Percentiles rank a stretch among this genome's conserved stretches.
Evolutionary conservation across 2,113 vertebrate species (phyloP).

Genomic region (Triplophysa tibetana): DNA sequence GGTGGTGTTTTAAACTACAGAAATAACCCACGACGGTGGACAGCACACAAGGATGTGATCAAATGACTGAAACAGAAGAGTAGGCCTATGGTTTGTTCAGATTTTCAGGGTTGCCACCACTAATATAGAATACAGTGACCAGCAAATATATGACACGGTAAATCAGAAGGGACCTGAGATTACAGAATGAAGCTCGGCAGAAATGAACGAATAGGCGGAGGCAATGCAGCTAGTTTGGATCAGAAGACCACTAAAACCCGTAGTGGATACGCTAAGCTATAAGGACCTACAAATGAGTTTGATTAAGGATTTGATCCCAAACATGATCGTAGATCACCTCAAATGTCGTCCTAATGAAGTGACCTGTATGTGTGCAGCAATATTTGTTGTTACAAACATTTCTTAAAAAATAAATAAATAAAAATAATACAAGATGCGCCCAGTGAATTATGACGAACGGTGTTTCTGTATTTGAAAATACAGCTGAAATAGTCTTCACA

Average conservation of each 20-base stretch:
- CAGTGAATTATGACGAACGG: slow-evolving; percentile 18
- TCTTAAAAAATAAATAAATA: background rate
- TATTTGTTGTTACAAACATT: slow-evolving; percentile 30
- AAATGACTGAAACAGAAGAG: background rate
- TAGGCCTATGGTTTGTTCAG: background rate
- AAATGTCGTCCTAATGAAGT: slow-evolving; percentile 33
- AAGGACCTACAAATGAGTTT: slow-evolving; percentile 37
- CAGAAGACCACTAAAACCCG: slow-evolving; percentile 39
- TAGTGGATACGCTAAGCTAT: slow-evolving; percentile 45
- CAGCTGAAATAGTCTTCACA: slow-evolving; percentile 15
- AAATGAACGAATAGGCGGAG: slow-evolving; percentile 16
- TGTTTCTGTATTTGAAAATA: slow-evolving; percentile 5
- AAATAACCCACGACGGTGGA: background rate
- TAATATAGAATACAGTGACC: background rate
- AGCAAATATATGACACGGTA: background rate
- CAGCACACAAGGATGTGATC: background rate
- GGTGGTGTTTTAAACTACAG: background rate
- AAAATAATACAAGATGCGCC: slow-evolving; percentile 27
- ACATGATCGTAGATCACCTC: slow-evolving; percentile 17
- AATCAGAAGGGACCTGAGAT: slow-evolving; percentile 56
- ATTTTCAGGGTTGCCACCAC: background rate
- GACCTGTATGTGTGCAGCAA: slow-evolving; percentile 28
- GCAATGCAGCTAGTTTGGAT: slow-evolving; percentile 37
- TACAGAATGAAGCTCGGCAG: slow-evolving; percentile 41
- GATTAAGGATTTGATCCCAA: slow-evolving; percentile 30